A percentile compares a stretch with the other conserved stretches of the same genome.
Evolutionary conservation across 2,797 vertebrate species (phyloP).

Genomic region (Champsocephalus gunnari): DNA sequence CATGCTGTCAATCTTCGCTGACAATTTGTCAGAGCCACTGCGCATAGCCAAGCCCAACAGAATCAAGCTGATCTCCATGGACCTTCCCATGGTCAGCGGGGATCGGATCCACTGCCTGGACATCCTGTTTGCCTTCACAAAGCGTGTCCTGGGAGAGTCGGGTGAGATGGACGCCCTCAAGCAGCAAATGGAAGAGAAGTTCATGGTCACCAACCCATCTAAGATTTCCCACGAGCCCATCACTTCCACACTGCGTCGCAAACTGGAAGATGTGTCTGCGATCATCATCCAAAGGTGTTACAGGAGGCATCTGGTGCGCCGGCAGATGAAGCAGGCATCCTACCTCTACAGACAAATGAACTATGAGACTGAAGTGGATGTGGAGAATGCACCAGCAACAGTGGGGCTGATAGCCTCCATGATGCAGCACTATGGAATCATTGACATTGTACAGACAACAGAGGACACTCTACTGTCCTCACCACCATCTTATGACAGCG

Average conservation of each 20-base stretch:
- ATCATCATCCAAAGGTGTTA: slow-evolving; percentile 92
- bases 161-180: slow-evolving; percentile 99
- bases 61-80: slow-evolving; percentile 95
- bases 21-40: slow-evolving; percentile 93
- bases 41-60: slow-evolving; percentile 96
- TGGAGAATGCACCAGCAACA: slow-evolving; percentile 88
- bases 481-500: slow-evolving; percentile 93
- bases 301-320: slow-evolving; percentile 90
- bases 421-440: slow-evolving; percentile 89
- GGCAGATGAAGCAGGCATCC: slow-evolving; percentile 94
- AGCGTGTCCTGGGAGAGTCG: slow-evolving; percentile 96
- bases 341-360: slow-evolving; percentile 92
- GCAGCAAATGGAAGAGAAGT: slow-evolving; percentile 99
- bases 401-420: slow-evolving; percentile 93
- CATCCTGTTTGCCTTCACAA: slow-evolving; percentile 99
- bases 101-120: slow-evolving; percentile 98
- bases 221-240: slow-evolving; percentile 98
- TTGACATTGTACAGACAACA: slow-evolving; percentile 66
- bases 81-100: slow-evolving; percentile 98
- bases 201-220: slow-evolving; percentile 95
- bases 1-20: slow-evolving; percentile 92
- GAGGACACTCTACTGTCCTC: slow-evolving; percentile 85
- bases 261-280: slow-evolving; percentile 94
- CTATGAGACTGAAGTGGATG: slow-evolving; percentile 81
- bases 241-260: slow-evolving; percentile 93